phyloP scores from a whole-genome alignment of 2,888 invertebrate species.

The Resseliella maxima region DNA sequence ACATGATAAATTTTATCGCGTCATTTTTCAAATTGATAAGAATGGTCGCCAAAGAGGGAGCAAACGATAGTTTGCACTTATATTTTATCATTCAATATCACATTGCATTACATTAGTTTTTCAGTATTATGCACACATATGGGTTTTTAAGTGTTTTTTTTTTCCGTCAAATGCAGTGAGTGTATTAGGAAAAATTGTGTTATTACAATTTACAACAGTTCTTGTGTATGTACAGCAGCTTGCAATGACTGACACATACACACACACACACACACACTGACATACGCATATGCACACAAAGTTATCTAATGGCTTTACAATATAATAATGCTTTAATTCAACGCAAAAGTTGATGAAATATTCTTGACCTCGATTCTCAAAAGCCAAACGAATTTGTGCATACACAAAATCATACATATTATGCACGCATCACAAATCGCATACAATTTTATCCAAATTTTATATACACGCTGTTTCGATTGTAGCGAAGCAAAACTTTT shows the following conservation, averaged over 20 bases:
- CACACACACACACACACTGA: too few species aligned
- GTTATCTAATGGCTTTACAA: not conserved
- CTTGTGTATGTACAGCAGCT: not conserved
- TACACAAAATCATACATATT: not conserved
- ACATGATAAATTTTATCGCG: not conserved
- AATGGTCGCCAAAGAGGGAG: too few species aligned
- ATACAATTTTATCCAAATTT: not conserved
- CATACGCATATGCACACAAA: too few species aligned
- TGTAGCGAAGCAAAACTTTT: not conserved
- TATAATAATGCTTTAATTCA: not conserved
- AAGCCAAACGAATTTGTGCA: not conserved
- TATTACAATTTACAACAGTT: not conserved
- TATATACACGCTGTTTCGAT: not conserved
- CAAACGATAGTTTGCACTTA: too few species aligned
- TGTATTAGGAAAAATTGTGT: not conserved
- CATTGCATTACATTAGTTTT: not conserved
- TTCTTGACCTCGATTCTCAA: constrained; percentile 10
- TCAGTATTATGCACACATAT: not conserved
- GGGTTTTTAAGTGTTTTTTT: not conserved
- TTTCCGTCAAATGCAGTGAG: not conserved
- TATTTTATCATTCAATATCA: too few species aligned
- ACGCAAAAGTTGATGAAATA: too few species aligned
- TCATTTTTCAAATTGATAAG: not conserved
- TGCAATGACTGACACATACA: too few species aligned
- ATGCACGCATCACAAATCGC: not conserved